These are phyloP conservation scores for Pyrgilauda ruficollis DNA, from an alignment of 2,113 vertebrate species.

Conservation along the genomic window DNA sequence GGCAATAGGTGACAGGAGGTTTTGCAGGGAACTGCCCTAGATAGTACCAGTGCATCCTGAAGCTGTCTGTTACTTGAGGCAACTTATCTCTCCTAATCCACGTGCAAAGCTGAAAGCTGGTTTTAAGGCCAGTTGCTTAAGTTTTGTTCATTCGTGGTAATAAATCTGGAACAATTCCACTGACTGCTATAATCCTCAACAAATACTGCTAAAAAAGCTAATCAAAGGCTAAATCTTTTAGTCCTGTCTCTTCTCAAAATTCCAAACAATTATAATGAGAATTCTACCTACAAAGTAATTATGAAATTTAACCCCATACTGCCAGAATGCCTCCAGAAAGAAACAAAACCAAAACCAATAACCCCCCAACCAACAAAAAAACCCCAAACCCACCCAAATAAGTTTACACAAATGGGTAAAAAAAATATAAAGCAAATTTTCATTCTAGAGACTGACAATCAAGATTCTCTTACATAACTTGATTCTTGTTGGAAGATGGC, in stretches of 20 bases:
- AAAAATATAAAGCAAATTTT: not conserved
- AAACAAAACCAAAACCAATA: not conserved
- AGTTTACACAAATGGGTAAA: not conserved
- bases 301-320: not conserved
- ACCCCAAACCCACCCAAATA: not conserved
- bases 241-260: not conserved
- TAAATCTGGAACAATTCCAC: conserved; percentile 16
- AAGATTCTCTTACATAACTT: not conserved
- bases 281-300: not conserved
- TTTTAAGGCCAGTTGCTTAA: conserved; percentile 5
- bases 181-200: conserved; percentile 19
- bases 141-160: not conserved
- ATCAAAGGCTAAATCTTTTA: not conserved
- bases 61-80: not conserved
- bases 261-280: not conserved
- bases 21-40: not conserved
- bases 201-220: conserved; percentile 39
- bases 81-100: not conserved
- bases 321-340: not conserved
- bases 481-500: not conserved
- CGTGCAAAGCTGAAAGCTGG: not conserved
- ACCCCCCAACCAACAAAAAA: too few species aligned
- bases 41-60: not conserved
- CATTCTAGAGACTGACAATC: not conserved
- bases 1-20: not conserved